A percentile compares a stretch with the other conserved stretches of the same genome.
These are phyloP conservation scores for Ceryle rudis DNA, from an alignment of 2,797 vertebrate genomes.

Conservation along the genomic window DNA sequence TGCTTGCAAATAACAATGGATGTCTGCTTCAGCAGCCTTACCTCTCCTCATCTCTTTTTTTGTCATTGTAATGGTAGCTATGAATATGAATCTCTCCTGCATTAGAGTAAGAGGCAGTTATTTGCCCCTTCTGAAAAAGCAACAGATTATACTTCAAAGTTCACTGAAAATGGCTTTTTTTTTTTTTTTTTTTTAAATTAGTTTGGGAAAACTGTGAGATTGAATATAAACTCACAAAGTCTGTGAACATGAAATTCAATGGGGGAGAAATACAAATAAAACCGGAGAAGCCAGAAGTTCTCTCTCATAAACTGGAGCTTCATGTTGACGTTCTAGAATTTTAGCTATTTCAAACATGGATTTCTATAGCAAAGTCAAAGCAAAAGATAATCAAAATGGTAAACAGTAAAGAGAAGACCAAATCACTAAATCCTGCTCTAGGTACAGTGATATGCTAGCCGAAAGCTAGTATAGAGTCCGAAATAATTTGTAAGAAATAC, in stretches of 20 bases:
- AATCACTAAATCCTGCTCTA: not conserved
- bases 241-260: not conserved
- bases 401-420: not conserved
- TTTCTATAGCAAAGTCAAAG: not conserved
- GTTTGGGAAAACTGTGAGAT: not conserved
- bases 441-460: not conserved
- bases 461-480: not conserved
- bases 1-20: constrained; percentile 13
- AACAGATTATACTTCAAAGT: not conserved
- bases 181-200: not conserved
- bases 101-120: not conserved
- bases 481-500: not conserved
- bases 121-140: not conserved
- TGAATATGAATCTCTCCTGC: not conserved
- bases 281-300: not conserved
- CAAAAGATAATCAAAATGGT: not conserved
- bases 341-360: not conserved
- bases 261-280: not conserved
- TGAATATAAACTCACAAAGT: not conserved
- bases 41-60: not conserved
- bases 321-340: not conserved
- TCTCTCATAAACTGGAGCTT: not conserved
- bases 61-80: not conserved
- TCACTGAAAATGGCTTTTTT: not conserved
- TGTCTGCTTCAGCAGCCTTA: not conserved